Evolutionary conservation across 37 sponge, comb jelly and placozoan species (phyloP).

Genomic region (Axinella damicornis): DNA sequence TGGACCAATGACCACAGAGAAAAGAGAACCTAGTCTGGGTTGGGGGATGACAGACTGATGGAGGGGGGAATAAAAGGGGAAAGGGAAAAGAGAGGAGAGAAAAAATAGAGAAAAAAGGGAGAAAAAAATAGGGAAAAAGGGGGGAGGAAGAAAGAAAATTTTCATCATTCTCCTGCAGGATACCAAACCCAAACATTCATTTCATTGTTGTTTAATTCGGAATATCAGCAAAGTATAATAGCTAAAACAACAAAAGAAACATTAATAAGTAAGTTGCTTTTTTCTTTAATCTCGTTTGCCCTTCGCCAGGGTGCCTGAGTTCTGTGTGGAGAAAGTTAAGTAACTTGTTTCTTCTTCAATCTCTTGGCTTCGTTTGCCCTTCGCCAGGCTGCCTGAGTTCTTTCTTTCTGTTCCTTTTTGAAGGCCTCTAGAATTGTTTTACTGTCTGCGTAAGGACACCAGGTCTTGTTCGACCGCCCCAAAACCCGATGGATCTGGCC

Average conservation of each 20-base stretch:
- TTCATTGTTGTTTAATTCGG: background rate
- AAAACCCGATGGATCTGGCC: conserved; percentile 57
- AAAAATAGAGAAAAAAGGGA: background rate
- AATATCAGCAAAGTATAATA: background rate
- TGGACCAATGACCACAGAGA: too few species aligned
- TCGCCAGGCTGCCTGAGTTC: conserved; percentile 34
- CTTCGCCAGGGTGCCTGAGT: background rate
- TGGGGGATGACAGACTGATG: background rate
- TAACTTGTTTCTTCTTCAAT: conserved; percentile 36
- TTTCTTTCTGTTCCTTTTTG: conserved; percentile 52
- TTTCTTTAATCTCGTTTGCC: conserved; percentile 51
- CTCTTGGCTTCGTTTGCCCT: conserved; percentile 49
- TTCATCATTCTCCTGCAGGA: background rate
- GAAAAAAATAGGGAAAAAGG: background rate
- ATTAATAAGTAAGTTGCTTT: background rate
- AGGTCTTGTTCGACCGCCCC: conserved; percentile 59
- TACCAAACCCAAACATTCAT: background rate
- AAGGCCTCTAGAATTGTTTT: conserved; percentile 22
- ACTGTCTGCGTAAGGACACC: conserved; percentile 59
- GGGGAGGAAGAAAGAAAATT: background rate
- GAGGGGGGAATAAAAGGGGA: background rate
- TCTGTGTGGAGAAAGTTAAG: background rate
- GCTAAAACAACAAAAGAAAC: background rate
- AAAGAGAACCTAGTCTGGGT: too few species aligned
- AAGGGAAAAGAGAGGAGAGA: background rate